Evolutionary conservation across 2,113 vertebrate species (phyloP), one percentile per base, ranked within the genome.

Genomic region (Conger conger): DNA sequence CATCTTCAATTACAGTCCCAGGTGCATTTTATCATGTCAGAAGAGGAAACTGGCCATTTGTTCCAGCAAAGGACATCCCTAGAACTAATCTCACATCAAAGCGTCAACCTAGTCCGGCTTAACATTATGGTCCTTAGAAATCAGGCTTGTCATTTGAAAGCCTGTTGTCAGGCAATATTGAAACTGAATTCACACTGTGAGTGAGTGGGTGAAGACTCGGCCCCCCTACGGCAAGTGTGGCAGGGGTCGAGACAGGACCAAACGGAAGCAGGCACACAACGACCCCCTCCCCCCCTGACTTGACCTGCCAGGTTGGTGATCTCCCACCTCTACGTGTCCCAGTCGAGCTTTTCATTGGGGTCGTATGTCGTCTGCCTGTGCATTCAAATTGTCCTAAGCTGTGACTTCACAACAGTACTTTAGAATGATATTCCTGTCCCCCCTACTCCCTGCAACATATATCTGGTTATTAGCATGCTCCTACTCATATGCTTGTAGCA

Each of bases 271-370:
- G 95, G 90, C 95, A 95, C 94, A 94, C 91, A 91, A 42, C 92
- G 87, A 13, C 68, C 87, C 89, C 95, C 94, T 96, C 93, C 95
- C 95, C 91, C 96, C 95, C 94, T 96, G 96, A 96, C 94, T 97
- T 96, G 96, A 96, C 95, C 93, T 94, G 91, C 94, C 97, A 99
- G 98, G 98, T 99, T 99, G 97, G 98, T 99, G 96, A 96, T 91
- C 91, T 95, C 97, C 93, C 94, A 93, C 92, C 97, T 97, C 96
- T 95, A 95, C 96, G 96, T 96, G 95, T 95, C 95, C 95, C 96
- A 92, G 93, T 86, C 94, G 93, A 92, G 90, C 93, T 93, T 95
- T 88, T 93, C 87, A 96, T 96, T 96, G 95, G 95, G 96, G 96
- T 97, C 96, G 94, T 94, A 35, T 92, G 95, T 96, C 88, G 95